These are phyloP conservation scores for Menidia beryllina DNA, from an alignment of 2,113 vertebrate genomes.

Conservation along the genomic window DNA sequence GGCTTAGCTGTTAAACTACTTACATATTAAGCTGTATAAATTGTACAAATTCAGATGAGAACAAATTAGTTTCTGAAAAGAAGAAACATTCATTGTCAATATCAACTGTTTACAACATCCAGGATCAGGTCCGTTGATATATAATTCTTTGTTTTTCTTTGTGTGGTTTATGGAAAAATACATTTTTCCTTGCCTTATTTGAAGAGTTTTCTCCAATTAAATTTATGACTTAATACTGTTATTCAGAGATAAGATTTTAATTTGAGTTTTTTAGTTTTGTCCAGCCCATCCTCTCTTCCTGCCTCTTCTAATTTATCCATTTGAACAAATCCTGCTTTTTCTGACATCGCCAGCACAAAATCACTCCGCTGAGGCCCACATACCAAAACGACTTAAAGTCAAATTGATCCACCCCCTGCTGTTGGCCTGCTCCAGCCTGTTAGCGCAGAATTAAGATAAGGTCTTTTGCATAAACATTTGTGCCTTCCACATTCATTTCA, in stretches of 20 bases:
- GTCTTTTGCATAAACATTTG: neutral
- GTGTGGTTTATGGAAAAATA: no score
- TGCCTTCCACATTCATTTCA: neutral
- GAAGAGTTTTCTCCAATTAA: neutral
- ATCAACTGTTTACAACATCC: neutral
- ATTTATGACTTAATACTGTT: neutral
- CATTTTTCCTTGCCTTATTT: neutral
- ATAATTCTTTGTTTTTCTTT: no score
- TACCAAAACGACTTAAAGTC: slow-evolving; percentile 31
- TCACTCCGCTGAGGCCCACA: slow-evolving; percentile 4
- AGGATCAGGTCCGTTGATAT: no score
- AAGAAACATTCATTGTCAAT: neutral
- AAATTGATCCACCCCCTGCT: slow-evolving; percentile 9
- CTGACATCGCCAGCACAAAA: slow-evolving; percentile 9
- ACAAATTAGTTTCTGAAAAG: neutral
- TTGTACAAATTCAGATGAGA: neutral
- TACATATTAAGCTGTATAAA: neutral
- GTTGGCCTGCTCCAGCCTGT: slow-evolving; percentile 12
- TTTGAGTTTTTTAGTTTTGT: neutral
- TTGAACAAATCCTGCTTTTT: neutral
- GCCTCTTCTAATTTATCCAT: slow-evolving; percentile 11
- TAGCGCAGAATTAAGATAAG: neutral
- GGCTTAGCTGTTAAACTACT: neutral
- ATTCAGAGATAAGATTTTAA: neutral
- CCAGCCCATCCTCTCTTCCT: neutral